Conservation (phyloP, 2,888 invertebrate species). For the Hydriomena furcata region DNA sequence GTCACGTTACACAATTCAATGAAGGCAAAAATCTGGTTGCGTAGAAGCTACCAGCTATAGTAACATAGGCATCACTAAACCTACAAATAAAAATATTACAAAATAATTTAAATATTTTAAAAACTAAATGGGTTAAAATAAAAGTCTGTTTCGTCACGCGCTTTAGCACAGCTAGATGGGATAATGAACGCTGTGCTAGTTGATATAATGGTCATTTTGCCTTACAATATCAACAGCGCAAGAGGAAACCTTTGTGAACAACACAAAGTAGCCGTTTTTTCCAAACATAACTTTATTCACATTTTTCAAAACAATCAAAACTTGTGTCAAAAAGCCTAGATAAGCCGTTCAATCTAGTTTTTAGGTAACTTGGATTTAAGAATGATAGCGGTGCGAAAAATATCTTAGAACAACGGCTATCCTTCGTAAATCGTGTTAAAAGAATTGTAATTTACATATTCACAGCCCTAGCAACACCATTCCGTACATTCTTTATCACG, state of each 20-base stretch:
- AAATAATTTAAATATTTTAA: slow-evolving; percentile 57
- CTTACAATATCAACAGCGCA: neutral
- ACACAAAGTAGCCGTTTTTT: neutral
- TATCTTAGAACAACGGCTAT: slow-evolving; percentile 13
- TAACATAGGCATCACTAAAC: slow-evolving; percentile 13
- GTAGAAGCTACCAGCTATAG: neutral
- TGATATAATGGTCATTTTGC: neutral
- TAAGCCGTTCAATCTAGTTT: no score
- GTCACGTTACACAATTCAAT: neutral
- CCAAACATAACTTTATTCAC: neutral
- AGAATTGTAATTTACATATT: slow-evolving; percentile 64
- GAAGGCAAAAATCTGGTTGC: neutral
- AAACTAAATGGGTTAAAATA: neutral
- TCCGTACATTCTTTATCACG: slow-evolving; percentile 27
- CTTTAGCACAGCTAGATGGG: no score
- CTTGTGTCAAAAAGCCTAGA: no score
- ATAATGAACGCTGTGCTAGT: neutral
- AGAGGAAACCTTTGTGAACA: neutral
- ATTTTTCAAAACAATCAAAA: no score
- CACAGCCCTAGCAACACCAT: slow-evolving; percentile 73
- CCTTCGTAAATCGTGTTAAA: slow-evolving; percentile 51
- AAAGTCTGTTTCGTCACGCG: neutral
- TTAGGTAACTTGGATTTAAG: no score
- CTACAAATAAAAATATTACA: slow-evolving; percentile 44
- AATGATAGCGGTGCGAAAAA: no score